A percentile compares a stretch with the other conserved stretches of the same genome.
These are phyloP conservation scores for Leistus spinibarbis DNA, from an alignment of 2,888 invertebrate genomes.

Conservation along the genomic window DNA sequence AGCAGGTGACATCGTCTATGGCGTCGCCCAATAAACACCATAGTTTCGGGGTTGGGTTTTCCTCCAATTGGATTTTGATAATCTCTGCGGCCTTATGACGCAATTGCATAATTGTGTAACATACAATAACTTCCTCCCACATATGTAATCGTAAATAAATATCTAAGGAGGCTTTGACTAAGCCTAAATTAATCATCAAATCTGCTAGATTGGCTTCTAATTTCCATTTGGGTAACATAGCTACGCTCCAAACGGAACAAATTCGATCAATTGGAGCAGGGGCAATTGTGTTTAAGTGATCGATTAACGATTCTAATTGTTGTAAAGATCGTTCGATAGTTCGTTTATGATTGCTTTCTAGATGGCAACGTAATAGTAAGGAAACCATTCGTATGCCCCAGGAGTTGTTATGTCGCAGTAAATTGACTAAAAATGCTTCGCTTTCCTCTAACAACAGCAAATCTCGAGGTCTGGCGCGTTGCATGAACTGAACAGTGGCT, in stretches of 20 bases:
- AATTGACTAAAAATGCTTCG: constrained; percentile 61
- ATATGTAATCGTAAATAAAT: constrained; percentile 75
- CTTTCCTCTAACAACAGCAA: constrained; percentile 78
- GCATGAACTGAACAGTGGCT: constrained; percentile 72
- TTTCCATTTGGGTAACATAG: constrained; percentile 76
- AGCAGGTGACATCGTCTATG: constrained; percentile 76
- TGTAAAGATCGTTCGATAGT: constrained; percentile 87
- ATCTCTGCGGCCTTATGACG: constrained; percentile 91
- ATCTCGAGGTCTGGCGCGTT: constrained; percentile 79
- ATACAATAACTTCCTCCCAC: constrained; percentile 93
- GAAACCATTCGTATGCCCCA: constrained; percentile 80
- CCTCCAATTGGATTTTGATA: constrained; percentile 78
- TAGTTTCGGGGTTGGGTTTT: constrained; percentile 81
- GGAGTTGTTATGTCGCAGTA: constrained; percentile 69
- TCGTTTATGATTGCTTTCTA: constrained; percentile 79
- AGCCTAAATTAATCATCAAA: constrained; percentile 78
- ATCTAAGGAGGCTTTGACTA: constrained; percentile 84
- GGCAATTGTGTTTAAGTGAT: constrained; percentile 57
- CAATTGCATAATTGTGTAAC: constrained; percentile 84
- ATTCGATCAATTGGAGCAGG: constrained; percentile 59
- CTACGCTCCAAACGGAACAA: constrained; percentile 71
- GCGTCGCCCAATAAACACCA: constrained; percentile 83
- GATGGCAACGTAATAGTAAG: constrained; percentile 73
- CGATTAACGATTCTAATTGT: constrained; percentile 82
- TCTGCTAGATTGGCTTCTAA: constrained; percentile 80